Evolutionary conservation across 1,140 invertebrate species (phyloP).

Genomic region (Trichonephila clavata): DNA sequence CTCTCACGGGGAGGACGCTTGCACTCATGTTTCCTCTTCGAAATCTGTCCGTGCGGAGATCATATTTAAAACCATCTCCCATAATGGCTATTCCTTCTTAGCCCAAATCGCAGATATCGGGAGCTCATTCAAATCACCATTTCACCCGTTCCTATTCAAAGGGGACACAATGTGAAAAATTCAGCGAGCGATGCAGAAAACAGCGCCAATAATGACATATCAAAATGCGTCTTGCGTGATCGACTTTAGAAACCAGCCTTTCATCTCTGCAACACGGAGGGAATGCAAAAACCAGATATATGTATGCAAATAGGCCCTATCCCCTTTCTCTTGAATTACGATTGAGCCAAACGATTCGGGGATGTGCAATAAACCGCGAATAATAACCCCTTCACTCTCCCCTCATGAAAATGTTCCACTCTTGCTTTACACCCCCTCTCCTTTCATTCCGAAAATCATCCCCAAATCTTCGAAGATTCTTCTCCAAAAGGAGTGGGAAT

Average conservation of each 20-base stretch:
- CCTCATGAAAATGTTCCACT: conserved; percentile 44
- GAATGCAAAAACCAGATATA: conserved; percentile 66
- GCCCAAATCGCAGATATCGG: background rate
- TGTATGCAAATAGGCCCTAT: conserved; percentile 68
- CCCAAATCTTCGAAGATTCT: conserved; percentile 24
- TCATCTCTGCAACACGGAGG: conserved; percentile 50
- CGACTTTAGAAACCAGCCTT: conserved; percentile 44
- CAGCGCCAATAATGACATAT: conserved; percentile 68
- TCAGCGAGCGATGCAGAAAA: conserved; percentile 44
- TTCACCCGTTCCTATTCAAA: background rate
- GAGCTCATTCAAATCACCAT: background rate
- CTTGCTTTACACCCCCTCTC: conserved; percentile 18
- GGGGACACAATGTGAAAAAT: conserved; percentile 54
- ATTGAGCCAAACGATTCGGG: conserved; percentile 52
- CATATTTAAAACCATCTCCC: background rate
- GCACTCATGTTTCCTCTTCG: too few relatives aligned
- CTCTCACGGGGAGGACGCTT: background rate
- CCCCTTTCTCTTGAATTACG: conserved; percentile 67
- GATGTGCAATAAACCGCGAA: conserved; percentile 74
- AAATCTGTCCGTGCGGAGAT: too few relatives aligned
- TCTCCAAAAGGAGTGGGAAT: conserved; percentile 39
- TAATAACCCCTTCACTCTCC: conserved; percentile 68
- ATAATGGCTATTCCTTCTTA: background rate
- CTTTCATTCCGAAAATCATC: background rate
- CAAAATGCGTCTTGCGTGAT: conserved; percentile 65